phyloP scores from a whole-genome alignment of 1,140 invertebrate genomes.

The Drosophila orena region DNA sequence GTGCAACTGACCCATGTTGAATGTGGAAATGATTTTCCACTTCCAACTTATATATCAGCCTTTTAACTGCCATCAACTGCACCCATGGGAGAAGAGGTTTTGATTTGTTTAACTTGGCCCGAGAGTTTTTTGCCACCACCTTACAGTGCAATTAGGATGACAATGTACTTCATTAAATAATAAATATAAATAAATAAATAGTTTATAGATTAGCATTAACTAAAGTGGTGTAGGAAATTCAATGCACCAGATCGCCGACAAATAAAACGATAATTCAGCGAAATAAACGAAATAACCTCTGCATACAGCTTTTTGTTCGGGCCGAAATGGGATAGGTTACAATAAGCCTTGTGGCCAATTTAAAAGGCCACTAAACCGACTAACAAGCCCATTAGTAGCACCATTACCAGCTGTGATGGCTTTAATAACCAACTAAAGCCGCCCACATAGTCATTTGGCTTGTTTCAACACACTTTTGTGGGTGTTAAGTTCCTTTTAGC shows the following conservation, averaged over 20 bases:
- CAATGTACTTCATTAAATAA: too few species aligned
- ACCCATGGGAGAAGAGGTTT: not conserved
- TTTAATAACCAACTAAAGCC: conserved; percentile 1
- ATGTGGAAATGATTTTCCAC: not conserved
- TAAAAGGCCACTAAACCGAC: not conserved
- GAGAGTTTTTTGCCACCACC: conserved; percentile 8
- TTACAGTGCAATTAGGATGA: not conserved
- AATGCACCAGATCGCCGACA: not conserved
- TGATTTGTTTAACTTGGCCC: conserved; percentile 15
- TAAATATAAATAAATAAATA: too few species aligned
- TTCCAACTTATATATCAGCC: conserved; percentile 37
- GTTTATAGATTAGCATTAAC: too few species aligned
- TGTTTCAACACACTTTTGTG: conserved; percentile 1
- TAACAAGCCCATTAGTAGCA: not conserved
- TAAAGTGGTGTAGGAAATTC: not conserved
- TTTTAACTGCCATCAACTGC: not conserved
- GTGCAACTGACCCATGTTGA: conserved; percentile 32
- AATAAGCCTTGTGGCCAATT: conserved; percentile 17
- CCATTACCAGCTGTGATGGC: not conserved
- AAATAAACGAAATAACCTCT: too few species aligned
- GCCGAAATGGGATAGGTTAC: not conserved
- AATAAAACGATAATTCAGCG: not conserved
- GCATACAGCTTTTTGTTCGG: too few species aligned
- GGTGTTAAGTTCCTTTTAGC: not conserved
- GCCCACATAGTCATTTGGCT: not conserved